Evolutionary conservation across 2,888 invertebrate genomes (phyloP), one percentile per base, ranked within the genome.

Genomic region (Plebejus argus): DNA sequence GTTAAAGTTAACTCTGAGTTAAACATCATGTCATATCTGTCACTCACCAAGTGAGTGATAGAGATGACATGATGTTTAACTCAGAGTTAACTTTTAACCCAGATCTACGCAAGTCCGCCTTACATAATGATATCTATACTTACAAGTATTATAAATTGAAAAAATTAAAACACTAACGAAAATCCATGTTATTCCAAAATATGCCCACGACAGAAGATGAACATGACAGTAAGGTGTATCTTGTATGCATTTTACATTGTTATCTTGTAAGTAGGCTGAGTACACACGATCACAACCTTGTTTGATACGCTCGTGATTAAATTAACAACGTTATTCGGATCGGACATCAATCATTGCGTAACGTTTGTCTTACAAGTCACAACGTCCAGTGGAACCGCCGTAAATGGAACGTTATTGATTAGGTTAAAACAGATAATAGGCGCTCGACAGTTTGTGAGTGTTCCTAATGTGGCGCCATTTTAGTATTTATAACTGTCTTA

Each of bases 311-410:
- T 78, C 78, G 79, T 82, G 82, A 82, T 83, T 83, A 82, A 81
- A 83, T 82, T 81, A 83, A 82, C 81, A 70, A 77, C 79, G 84
- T 82, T 81, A 83, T 83, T 81, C 83, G 80, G 83, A 83, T 86
- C 85, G 84, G 81, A 84, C 86, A 89, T 89, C 89, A 88, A 86
- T 90, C 90, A 88, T 86, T 82, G 82, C 82, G 83, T 85, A 85
- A 85, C 81, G 81, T 84, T 66, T 66, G 66, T 83, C 82, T 85
- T 85, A 84, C 81, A 81, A 28, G 28, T 28, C 45, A 45, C 45
- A 78, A 61, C 61, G 66, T 33, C 66, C 28, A 66, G 28, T 33
- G 23, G 61, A 61, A 66, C 28, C 28, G 15, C 66, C 66, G 66
- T 28, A 66, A 66, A 66, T 66, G 66, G 66, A 66, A 66, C 66